Percentiles rank a stretch among this genome's conserved stretches.
Evolutionary conservation across 2,888 invertebrate species (phyloP).

Genomic region (Tinea trinotella): DNA sequence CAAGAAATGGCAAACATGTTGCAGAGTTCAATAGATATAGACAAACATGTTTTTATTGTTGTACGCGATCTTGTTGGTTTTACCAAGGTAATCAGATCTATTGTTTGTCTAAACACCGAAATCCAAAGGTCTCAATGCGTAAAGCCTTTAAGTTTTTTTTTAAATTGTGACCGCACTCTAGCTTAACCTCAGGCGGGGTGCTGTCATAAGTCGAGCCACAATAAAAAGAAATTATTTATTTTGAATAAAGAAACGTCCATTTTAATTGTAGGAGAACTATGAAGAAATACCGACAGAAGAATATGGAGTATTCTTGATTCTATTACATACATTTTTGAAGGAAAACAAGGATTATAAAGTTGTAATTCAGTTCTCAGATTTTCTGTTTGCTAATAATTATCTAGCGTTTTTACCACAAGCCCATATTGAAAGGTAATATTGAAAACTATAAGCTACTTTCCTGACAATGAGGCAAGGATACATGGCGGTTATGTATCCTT

Average conservation of each 20-base stretch:
- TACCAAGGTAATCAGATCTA: conserved; percentile 39
- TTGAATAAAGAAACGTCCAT: no score
- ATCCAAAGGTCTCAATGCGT: not conserved
- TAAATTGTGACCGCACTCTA: no score
- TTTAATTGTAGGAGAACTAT: conserved; percentile 44
- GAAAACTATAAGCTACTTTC: not conserved
- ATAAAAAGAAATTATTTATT: no score
- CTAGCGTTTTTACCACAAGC: conserved; percentile 47
- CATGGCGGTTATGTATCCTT: no score
- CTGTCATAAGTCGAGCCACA: no score
- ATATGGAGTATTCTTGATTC: conserved; percentile 47
- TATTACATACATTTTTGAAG: conserved; percentile 42
- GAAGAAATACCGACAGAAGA: conserved; percentile 43
- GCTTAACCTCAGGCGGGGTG: no score
- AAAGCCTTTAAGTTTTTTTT: not conserved
- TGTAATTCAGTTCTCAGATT: conserved; percentile 46
- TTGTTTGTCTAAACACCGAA: not conserved
- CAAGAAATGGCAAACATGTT: conserved; percentile 38
- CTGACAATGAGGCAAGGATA: not conserved
- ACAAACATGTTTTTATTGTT: conserved; percentile 30
- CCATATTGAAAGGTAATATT: conserved; percentile 43
- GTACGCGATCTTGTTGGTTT: conserved; percentile 45
- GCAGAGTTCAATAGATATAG: conserved; percentile 38
- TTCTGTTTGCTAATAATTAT: conserved; percentile 47
- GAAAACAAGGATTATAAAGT: conserved; percentile 31